These are phyloP conservation scores for Athene cunicularia DNA, from an alignment of 2,113 vertebrate genomes.

Conservation along the genomic window DNA sequence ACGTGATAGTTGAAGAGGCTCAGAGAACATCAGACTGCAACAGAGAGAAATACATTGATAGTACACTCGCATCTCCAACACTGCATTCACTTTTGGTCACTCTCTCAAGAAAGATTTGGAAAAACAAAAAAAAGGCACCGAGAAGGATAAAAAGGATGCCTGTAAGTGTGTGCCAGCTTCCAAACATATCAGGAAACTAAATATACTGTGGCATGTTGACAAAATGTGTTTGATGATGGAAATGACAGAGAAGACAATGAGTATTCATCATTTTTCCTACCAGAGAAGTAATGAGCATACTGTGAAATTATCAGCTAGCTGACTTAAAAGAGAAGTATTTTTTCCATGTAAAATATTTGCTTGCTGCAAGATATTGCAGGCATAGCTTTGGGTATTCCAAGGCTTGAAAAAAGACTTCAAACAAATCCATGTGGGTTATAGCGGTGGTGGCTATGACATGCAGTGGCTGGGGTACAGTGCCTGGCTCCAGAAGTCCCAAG, in stretches of 20 bases:
- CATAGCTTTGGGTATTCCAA: not conserved
- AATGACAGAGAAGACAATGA: not conserved
- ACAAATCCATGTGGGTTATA: not conserved
- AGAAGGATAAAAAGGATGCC: slow-evolving; percentile 7
- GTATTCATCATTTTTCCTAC: not conserved
- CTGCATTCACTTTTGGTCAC: not conserved
- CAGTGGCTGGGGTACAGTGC: not conserved
- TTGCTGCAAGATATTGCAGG: not conserved
- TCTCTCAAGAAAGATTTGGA: not conserved
- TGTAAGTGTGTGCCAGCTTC: not conserved
- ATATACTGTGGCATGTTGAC: not conserved
- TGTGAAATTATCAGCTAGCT: not conserved
- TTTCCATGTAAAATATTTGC: not conserved
- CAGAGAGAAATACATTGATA: not conserved
- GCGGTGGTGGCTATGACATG: not conserved
- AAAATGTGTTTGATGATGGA: not conserved
- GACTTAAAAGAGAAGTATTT: not conserved
- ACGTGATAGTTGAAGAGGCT: not conserved
- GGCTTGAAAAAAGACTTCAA: not conserved
- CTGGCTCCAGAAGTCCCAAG: not conserved
- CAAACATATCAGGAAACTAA: not conserved
- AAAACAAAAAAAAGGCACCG: not conserved
- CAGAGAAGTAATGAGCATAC: slow-evolving; percentile 15
- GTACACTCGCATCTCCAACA: not conserved
- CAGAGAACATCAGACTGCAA: not conserved